Evolutionary conservation across 2,888 invertebrate genomes (phyloP), one percentile per base, ranked within the genome.

Genomic region (Pantelozetes paolii): DNA sequence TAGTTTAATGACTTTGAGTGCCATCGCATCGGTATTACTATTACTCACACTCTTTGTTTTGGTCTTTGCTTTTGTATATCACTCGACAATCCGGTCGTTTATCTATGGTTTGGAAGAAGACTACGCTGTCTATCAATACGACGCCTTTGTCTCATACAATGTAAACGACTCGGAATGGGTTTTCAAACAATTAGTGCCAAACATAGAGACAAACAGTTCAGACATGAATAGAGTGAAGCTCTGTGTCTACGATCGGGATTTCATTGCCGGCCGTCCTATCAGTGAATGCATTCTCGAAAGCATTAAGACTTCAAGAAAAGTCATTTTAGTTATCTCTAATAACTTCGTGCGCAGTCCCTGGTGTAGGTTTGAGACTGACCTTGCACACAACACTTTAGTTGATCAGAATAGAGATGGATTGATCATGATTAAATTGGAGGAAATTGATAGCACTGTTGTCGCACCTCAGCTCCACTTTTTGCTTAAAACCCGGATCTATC

Each of bases 141-240:
- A 77, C 48, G 77, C 77, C 1, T 77, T 77, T 71, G 77, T 77
- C 20, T 76, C 74, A 2, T 77, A 77, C 42, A 77, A 76, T 71
- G 71, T 72, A 15, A 69, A 72, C 42, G 77, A 77, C 59, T 76
- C 76, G 23, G 72, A 77, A 23, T 77, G 75, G 76, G 76, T 77
- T 23, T 71, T 76, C 72, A 75, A 73, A n/a, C 45, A 70, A 30
- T 48, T 77, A 28, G 54, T 77, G 26, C 77, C 77, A 18, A 71
- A 62, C 32, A 67, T 77, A 18, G 77, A 77, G 57, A 69, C 18
- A n/a, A 70, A 26, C 28, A 70, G 36, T n/a, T 15, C 70, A n/a
- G 50, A 70, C 30, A 50, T 30, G 50, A 30, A 45, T 71, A 72
- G 67, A 26, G 42, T 76, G 20, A 76, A 76, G 42, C 50, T 76